A percentile compares a stretch with the other conserved stretches of the same genome.
Conservation (phyloP, 2,888 invertebrate species). For the Watsonalla binaria region DNA sequence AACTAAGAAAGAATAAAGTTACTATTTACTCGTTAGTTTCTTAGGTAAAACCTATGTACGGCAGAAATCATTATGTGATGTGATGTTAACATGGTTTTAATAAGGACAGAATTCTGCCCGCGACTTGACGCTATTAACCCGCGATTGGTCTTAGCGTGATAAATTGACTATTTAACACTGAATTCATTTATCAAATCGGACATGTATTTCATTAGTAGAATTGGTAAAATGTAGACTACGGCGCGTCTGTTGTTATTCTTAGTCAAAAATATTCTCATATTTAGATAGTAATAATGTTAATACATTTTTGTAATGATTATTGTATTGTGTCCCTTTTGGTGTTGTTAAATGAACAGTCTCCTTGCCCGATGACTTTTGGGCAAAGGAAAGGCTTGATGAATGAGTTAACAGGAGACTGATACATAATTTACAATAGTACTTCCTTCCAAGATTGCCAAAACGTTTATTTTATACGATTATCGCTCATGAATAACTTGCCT, state of each 20-base stretch:
- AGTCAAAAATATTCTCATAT: conserved; percentile 21
- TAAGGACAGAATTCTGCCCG: no score
- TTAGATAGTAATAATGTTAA: conserved; percentile 17
- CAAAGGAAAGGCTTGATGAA: conserved; percentile 52
- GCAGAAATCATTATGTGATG: no score
- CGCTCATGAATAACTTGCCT: background rate
- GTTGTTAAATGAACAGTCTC: conserved; percentile 42
- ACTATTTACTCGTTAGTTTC: no score
- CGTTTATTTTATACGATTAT: background rate
- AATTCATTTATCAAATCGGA: no score
- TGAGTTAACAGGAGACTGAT: conserved; percentile 44
- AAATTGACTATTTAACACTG: no score
- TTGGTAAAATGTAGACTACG: background rate
- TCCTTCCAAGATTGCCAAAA: background rate
- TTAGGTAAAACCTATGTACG: no score
- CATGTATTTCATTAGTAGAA: background rate
- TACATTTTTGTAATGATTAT: conserved; percentile 29
- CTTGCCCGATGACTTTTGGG: conserved; percentile 66
- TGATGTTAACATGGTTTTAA: no score
- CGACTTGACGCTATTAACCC: no score
- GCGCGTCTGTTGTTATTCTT: background rate
- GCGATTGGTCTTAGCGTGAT: no score
- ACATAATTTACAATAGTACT: conserved; percentile 11
- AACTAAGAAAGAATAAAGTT: no score
- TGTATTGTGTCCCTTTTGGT: conserved; percentile 10